Conservation (phyloP, 2,888 invertebrate genomes). For the Heliconius ethilla region DNA sequence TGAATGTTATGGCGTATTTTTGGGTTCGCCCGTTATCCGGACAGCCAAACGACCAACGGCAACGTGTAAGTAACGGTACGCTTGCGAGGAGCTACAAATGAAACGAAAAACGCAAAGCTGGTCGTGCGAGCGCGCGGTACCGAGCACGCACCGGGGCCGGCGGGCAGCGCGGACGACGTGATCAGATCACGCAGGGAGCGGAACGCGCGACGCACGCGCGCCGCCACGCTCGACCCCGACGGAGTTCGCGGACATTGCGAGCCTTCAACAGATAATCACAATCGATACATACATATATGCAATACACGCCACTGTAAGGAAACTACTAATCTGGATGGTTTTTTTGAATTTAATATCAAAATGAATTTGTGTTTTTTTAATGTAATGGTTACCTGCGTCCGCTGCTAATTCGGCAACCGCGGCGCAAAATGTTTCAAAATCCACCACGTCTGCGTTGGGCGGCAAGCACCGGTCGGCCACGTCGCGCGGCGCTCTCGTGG, state of each 20-base stretch:
- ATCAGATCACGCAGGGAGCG: constrained; percentile 61
- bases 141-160: constrained; percentile 53
- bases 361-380: neutral
- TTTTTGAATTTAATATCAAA: neutral
- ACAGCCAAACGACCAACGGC: neutral
- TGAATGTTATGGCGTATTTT: neutral
- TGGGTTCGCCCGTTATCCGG: neutral
- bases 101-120: constrained; percentile 29
- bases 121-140: constrained; percentile 47
- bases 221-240: constrained; percentile 57
- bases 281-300: neutral
- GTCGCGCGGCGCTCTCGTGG: constrained; percentile 65
- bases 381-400: constrained; percentile 61
- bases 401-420: constrained; percentile 88
- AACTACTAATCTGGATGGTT: constrained; percentile 74
- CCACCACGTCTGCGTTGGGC: constrained; percentile 75
- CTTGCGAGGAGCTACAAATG: constrained; percentile 19
- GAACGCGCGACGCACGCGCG: constrained; percentile 71
- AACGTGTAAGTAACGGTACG: constrained; percentile 32
- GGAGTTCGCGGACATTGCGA: constrained; percentile 45
- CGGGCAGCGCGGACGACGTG: constrained; percentile 45
- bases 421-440: constrained; percentile 92
- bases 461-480: constrained; percentile 80
- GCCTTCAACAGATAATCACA: constrained; percentile 57
- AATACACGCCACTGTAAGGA: neutral